Base-by-base conservation (phyloP, 2,888 invertebrate species). In the Acanthosepion esculentum region DNA sequence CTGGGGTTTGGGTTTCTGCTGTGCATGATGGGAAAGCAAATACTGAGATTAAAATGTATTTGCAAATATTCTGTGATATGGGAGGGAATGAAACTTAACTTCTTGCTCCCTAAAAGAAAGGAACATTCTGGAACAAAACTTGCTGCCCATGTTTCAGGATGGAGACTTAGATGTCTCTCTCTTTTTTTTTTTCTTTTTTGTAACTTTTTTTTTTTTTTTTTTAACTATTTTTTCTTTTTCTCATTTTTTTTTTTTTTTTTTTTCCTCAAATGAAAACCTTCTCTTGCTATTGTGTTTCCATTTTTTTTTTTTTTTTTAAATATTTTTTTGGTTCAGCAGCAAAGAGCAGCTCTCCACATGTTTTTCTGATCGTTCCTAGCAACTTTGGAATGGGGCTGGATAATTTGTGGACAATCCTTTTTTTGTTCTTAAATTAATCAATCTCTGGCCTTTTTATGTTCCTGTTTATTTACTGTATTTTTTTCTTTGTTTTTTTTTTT, bases 1-100 rank as follows among this genome's bases (percentile, higher is more conserved):
- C n/a, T n/a, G 78, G 78, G 78, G 78, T 78, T 78, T 78, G 78
- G n/a, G 78, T 78, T 78, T 78, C 78, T 78, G 78, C n/a, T 33
- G 78, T 78, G n/a, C 78, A 78, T 78, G 78, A 78, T n/a, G n/a
- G 78, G 78, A 78, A 78, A 78, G n/a, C 78, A 78, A 78, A 78
- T 78, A n/a, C 78, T 33, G 12, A n/a, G 12, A 41, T 41, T 41
- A 41, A 41, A 41, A n/a, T 33, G 78, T n/a, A 78, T 78, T 78
- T 78, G 78, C 78, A 78, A 10, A 78, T n/a, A 78, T 78, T 78
- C 78, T 78, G 78, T 78, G 78, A 78, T 78, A 78, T 78, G 78
- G 78, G 78, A 78, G 78, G 78, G 78, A 78, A 78, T 15, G 3
- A 78, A 78, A 78, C 29, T 78, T 78, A 78, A 78, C 78, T 78